Evolutionary conservation across 2,113 vertebrate species (phyloP).

Genomic region (Hippocampus zosterae): DNA sequence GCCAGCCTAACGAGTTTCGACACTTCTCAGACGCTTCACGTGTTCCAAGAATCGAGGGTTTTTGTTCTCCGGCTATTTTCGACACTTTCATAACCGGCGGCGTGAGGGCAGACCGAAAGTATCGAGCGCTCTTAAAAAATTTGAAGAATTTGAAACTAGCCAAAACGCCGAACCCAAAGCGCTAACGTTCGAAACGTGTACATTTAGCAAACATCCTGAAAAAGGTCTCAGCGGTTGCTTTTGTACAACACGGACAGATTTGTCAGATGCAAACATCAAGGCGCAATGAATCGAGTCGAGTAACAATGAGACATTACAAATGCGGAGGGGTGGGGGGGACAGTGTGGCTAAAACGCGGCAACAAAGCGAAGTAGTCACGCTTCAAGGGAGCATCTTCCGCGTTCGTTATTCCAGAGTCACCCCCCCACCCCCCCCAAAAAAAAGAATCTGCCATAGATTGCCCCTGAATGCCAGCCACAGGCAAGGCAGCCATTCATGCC

Average conservation of each 20-base stretch:
- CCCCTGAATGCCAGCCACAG: constrained; percentile 61
- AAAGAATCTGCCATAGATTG: constrained; percentile 50
- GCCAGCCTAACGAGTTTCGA: no score
- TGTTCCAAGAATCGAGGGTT: no score
- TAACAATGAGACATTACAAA: constrained; percentile 37
- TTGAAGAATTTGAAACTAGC: no score
- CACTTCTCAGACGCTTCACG: no score
- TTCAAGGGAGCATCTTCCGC: constrained; percentile 45
- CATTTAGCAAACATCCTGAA: background rate
- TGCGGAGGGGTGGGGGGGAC: constrained; percentile 9
- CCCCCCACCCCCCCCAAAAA: no score
- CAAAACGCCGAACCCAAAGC: no score
- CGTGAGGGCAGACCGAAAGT: no score
- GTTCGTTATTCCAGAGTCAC: constrained; percentile 52
- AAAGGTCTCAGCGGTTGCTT: background rate
- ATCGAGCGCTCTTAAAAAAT: no score
- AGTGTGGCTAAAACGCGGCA: constrained; percentile 40
- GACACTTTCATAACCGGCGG: no score
- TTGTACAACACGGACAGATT: constrained; percentile 2
- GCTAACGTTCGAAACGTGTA: background rate
- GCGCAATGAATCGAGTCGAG: constrained; percentile 10
- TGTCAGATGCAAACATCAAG: background rate
- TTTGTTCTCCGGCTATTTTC: no score
- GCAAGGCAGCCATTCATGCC: constrained; percentile 68
- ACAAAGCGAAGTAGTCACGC: constrained; percentile 56